Evolutionary conservation across 2,888 invertebrate genomes (phyloP), one percentile per base, ranked within the genome.

Genomic region (Bursaphelenchus okinawaensis): DNA sequence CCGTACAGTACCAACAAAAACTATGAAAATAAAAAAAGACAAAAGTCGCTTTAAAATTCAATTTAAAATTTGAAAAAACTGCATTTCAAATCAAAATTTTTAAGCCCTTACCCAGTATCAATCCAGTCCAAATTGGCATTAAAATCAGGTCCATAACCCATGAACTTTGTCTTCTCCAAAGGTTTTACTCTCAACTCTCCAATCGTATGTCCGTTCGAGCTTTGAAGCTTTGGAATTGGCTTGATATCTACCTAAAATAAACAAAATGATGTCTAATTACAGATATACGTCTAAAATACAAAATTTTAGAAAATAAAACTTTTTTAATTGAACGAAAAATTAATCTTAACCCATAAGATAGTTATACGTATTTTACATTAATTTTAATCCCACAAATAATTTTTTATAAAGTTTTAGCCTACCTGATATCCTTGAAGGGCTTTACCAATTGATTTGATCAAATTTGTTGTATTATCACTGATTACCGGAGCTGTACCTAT

Each of bases 91-190:
- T n/a, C n/a, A n/a, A n/a, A n/a, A 58, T 40, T 26, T 4, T 19
- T 4, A 1, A 8, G 6, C 19, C 16, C 52, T 2, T 72, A 85
- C 85, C 85, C 84, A 24, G 85, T 84, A 58, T 76, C 76, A 59
- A 84, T 83, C 85, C 85, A 86, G 61, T 84, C 75, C 55, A 82
- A 81, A 12, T 67, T 69, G 23, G 71, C 73, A n/a, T 67, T 68
- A 20, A 73, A 74, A 20, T 73, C 68, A 0, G 79, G 79, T 7
- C 75, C 77, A 73, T 86, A 86, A 16, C 83, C 83, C 58, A 84
- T 74, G 83, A 86, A 86, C 9, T 83, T 83, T 7, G 75, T 75
- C 28, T 64, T 65, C 19, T 52, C 57, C 22, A 74, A 61, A 12
- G 74, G 62, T 19, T 57, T 31, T 4, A 76, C 52, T 22, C 65